A percentile compares a stretch with the other conserved stretches of the same genome.
Conservation (phyloP, 2,888 invertebrate genomes). For the Melinopterus prodromus region DNA sequence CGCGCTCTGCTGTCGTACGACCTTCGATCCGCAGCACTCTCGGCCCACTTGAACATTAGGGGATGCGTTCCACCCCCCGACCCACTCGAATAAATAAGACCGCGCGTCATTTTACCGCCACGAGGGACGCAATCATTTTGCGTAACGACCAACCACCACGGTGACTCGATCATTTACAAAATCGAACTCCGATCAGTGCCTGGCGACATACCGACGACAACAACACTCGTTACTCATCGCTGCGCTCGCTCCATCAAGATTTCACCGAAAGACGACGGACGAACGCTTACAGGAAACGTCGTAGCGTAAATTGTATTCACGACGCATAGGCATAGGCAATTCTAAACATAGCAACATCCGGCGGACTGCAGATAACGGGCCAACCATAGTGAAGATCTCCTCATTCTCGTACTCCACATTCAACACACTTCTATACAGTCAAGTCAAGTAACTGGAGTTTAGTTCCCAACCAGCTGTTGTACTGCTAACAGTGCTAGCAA, state of each 20-base stretch:
- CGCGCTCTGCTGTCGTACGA: background rate
- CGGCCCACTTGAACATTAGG: background rate
- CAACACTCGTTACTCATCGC: background rate
- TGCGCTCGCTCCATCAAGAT: background rate
- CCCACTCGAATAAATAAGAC: background rate
- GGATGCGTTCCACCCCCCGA: background rate
- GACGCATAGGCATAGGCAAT: background rate
- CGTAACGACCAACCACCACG: background rate
- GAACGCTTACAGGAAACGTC: background rate
- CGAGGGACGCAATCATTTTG: background rate
- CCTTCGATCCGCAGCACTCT: background rate
- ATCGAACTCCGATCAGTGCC: background rate
- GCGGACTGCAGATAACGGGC: background rate
- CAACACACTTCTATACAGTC: no score
- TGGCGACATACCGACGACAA: background rate
- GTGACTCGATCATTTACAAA: background rate
- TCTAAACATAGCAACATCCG: constrained; percentile 4
- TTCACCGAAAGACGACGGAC: background rate
- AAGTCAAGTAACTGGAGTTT: background rate
- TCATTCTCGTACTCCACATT: background rate
- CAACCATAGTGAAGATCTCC: background rate
- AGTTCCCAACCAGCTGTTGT: background rate
- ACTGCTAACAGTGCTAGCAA: no score
- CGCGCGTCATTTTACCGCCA: background rate
- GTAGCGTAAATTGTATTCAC: background rate